Percentiles rank a stretch among this genome's conserved stretches.
Evolutionary conservation across 2,888 invertebrate genomes (phyloP).

Genomic region (Hyposoter didymator): DNA sequence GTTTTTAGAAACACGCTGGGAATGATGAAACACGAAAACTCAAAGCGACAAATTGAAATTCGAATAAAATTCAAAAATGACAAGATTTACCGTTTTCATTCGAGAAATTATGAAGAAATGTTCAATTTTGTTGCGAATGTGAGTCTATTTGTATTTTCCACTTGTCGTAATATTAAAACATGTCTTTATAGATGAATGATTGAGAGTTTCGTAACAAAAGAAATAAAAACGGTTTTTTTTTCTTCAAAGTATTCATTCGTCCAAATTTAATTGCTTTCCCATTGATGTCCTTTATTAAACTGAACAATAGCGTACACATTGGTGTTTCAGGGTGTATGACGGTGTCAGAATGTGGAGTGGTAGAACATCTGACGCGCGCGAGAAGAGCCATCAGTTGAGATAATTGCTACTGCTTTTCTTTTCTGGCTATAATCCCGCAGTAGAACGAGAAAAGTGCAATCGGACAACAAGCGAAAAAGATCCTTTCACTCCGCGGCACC

Average conservation of each 20-base stretch:
- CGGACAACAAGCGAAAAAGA: conserved; percentile 62
- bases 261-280: conserved; percentile 40
- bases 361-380: conserved; percentile 53
- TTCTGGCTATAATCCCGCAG: conserved; percentile 37
- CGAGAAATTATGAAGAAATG: neutral
- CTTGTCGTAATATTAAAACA: neutral
- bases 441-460: conserved; percentile 58
- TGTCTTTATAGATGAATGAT: neutral
- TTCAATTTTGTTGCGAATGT: neutral
- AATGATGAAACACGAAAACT: neutral
- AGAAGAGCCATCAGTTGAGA: conserved; percentile 66
- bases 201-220: conserved; percentile 6
- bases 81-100: neutral
- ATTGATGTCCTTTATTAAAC: conserved; percentile 31
- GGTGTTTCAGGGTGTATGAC: neutral
- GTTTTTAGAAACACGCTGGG: neutral
- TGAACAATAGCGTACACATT: conserved; percentile 23
- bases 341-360: neutral
- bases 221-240: neutral
- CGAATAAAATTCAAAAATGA: neutral
- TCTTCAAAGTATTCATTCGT: conserved; percentile 24
- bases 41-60: neutral
- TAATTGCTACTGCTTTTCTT: conserved; percentile 54
- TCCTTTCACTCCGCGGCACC: conserved; percentile 34
- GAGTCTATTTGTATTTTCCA: neutral